Conservation (phyloP, 64 coral and sea anemone species). For the Montipora capricornis region DNA sequence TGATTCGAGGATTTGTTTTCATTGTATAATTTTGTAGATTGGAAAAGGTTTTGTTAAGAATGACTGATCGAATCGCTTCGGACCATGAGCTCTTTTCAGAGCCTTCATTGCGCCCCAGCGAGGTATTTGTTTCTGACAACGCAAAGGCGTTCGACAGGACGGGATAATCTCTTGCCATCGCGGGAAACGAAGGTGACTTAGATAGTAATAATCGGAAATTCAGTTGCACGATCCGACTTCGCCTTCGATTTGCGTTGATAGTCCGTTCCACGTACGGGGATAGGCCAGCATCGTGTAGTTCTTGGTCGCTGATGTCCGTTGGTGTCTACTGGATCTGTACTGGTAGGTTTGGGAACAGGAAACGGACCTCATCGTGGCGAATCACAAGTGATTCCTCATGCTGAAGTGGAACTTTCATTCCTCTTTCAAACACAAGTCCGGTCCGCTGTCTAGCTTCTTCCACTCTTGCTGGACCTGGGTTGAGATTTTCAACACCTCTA, state of each 20-base stretch:
- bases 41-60: too few species aligned
- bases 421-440: constrained; percentile 15
- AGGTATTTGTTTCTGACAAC: constrained; percentile 32
- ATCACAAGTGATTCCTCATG: not conserved
- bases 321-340: not conserved
- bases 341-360: constrained; percentile 14
- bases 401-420: constrained; percentile 30
- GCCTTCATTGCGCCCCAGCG: too few species aligned
- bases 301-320: not conserved
- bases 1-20: too few species aligned
- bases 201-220: constrained; percentile 2
- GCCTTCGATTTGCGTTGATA: not conserved
- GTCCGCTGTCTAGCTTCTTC: not conserved
- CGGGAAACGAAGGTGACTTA: constrained; percentile 5
- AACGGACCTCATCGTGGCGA: not conserved
- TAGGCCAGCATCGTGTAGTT: constrained; percentile 5
- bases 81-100: too few species aligned
- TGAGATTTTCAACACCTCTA: not conserved
- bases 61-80: too few species aligned
- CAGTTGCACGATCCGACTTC: not conserved
- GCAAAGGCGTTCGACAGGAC: constrained; percentile 28
- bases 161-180: not conserved
- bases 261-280: constrained; percentile 4
- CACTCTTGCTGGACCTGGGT: not conserved
- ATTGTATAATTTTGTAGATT: too few species aligned